Base-by-base conservation (phyloP, 2,113 vertebrate species). In the Pteropus alecto region DNA sequence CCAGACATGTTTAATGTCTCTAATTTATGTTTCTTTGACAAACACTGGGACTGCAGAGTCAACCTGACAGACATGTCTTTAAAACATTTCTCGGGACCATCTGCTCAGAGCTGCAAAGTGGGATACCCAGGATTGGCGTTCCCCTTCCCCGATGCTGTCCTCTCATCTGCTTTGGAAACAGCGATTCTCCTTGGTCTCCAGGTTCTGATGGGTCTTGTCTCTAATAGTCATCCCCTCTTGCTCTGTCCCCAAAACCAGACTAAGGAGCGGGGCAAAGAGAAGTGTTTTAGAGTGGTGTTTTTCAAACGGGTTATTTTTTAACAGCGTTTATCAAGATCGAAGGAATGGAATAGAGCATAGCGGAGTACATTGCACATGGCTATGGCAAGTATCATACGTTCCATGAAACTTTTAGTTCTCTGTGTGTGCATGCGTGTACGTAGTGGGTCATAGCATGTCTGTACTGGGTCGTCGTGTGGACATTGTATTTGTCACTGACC, bases 11-110 rank as follows among this genome's bases (percentile, higher is more conserved):
- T 51, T 76, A 51, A 51, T 88, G 65, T 30, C 43, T 70, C 0
- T 70, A 60, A 58, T 95, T 78, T 51, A 56, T 61, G 15, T 76
- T 88, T 79, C 12, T 58, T 60, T 46, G 60, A 33, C 28, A 92
- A 54, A 41, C n/a, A 19, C 28, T 46, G 33, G 33, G 12, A 21
- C 54, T 41, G 4, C 28, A 70, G 56, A 79, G 43, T 30, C 24
- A 51, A 88, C 73, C 13, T 30, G 33, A 67, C 14, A 11, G 48
- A 33, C 21, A 15, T 18, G 48, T 87, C 56, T 77, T 67, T 54
- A 51, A 58, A 77, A 65, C 73, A 18, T 54, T 60, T 91, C 33
- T 90, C 9, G 11, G 41, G 30, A 61, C 21, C 54, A 14, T 67
- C 22, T 2, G 1, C 74, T 48, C 3, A 43, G 43, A 24, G 83